Conservation (phyloP, 2,888 invertebrate genomes). For the Trachelus troglodyta region DNA sequence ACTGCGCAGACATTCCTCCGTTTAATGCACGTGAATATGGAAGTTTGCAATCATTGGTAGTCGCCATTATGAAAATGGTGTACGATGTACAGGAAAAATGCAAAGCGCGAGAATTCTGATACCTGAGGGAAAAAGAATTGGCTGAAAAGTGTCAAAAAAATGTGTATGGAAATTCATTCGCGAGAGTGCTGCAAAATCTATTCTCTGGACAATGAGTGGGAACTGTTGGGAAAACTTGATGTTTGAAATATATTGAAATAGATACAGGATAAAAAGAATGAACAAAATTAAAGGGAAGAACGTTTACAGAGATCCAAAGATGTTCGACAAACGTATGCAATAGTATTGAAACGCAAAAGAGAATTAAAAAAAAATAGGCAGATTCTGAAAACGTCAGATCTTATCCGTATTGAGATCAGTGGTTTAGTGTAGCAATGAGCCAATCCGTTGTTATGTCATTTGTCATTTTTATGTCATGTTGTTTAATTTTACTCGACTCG, state of each 20-base stretch:
- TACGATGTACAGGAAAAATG: not conserved
- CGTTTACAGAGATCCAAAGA: not conserved
- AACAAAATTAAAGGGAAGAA: not conserved
- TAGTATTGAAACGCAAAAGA: not conserved
- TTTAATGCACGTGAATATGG: not conserved
- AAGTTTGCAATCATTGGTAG: too few species aligned
- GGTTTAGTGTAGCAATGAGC: conserved; percentile 31
- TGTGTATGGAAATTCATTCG: conserved; percentile 35
- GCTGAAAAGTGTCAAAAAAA: conserved; percentile 15
- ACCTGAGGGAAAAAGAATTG: conserved; percentile 14
- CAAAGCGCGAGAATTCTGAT: conserved; percentile 3
- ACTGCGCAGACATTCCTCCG: not conserved
- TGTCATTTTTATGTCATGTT: conserved; percentile 61
- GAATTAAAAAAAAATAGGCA: not conserved
- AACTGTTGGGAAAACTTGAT: not conserved
- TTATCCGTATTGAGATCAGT: conserved; percentile 4
- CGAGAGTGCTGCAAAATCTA: too few species aligned
- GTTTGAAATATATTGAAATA: not conserved
- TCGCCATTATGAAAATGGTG: too few species aligned
- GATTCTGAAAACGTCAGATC: not conserved
- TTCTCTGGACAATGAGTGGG: not conserved
- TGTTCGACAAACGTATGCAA: not conserved
- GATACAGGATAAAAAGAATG: not conserved
- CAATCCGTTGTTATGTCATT: conserved; percentile 60
- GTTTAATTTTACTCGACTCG: conserved; percentile 56